A percentile compares a stretch with the other conserved stretches of the same genome.
Evolutionary conservation across 2,113 vertebrate genomes (phyloP).

Genomic region (Donacobius atricapilla): DNA sequence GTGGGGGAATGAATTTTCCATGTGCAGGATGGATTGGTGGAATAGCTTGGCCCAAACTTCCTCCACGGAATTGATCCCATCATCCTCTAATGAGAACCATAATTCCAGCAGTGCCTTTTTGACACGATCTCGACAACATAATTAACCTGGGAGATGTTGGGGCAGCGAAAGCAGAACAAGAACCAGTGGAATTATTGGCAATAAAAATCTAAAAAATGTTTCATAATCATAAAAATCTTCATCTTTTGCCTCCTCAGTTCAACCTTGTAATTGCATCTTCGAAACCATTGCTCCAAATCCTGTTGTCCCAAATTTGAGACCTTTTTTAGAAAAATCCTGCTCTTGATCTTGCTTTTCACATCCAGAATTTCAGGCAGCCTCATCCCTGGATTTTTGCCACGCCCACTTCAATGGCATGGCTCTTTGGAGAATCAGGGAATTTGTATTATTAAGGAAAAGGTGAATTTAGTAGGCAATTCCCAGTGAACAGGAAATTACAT

Average conservation of each 20-base stretch:
- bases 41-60: neutral
- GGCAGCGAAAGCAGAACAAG: neutral
- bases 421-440: neutral
- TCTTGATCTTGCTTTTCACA: neutral
- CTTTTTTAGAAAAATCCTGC: neutral
- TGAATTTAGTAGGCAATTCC: neutral
- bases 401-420: too few species aligned
- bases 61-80: constrained; percentile 28
- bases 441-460: neutral
- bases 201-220: constrained; percentile 18
- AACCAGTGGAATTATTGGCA: neutral
- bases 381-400: neutral
- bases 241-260: neutral
- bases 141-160: constrained; percentile 56
- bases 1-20: neutral
- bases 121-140: neutral
- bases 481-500: neutral
- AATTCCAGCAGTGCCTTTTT: constrained; percentile 20
- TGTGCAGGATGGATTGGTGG: neutral
- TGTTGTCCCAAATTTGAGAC: neutral
- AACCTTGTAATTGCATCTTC: neutral
- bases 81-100: constrained; percentile 38
- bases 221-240: constrained; percentile 32
- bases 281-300: neutral
- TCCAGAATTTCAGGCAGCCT: neutral